phyloP scores from a whole-genome alignment of 1,140 invertebrate species.

The Macrocentrus cingulum region DNA sequence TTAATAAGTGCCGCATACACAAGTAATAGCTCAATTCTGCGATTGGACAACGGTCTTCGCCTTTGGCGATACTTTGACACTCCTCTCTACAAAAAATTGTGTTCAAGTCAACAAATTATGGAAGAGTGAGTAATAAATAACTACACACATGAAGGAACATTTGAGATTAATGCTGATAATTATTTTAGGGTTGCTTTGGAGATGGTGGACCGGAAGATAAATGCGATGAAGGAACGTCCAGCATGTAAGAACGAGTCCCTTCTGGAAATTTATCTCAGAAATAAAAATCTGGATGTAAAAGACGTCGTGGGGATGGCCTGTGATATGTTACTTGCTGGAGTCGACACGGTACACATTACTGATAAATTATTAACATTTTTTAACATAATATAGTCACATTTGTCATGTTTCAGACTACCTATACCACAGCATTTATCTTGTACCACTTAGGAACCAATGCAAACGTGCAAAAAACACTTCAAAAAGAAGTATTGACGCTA shows the following conservation, averaged over 20 bases:
- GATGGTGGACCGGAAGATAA: conserved; percentile 65
- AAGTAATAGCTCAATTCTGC: conserved; percentile 71
- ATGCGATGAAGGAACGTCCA: conserved; percentile 50
- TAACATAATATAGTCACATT: too few relatives aligned
- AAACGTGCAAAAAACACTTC: conserved; percentile 72
- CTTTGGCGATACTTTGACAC: conserved; percentile 76
- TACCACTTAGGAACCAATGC: conserved; percentile 79
- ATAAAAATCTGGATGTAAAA: conserved; percentile 69
- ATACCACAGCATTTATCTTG: conserved; percentile 75
- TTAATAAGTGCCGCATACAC: conserved; percentile 72
- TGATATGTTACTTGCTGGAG: conserved; percentile 81
- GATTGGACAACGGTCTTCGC: conserved; percentile 74
- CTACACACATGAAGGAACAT: neutral
- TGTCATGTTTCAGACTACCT: conserved; percentile 63
- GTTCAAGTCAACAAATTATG: conserved; percentile 70
- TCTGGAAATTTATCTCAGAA: conserved; percentile 68
- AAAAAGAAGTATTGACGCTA: conserved; percentile 65
- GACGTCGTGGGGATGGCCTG: conserved; percentile 81
- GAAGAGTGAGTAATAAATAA: conserved; percentile 65
- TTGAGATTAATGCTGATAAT: neutral
- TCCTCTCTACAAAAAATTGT: conserved; percentile 71
- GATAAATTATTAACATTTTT: conserved; percentile 33
- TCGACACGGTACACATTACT: conserved; percentile 74
- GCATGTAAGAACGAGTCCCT: conserved; percentile 55
- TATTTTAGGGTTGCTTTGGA: conserved; percentile 67